Evolutionary conservation across 2,113 vertebrate genomes (phyloP).

Genomic region (Ardeotis arabs): DNA sequence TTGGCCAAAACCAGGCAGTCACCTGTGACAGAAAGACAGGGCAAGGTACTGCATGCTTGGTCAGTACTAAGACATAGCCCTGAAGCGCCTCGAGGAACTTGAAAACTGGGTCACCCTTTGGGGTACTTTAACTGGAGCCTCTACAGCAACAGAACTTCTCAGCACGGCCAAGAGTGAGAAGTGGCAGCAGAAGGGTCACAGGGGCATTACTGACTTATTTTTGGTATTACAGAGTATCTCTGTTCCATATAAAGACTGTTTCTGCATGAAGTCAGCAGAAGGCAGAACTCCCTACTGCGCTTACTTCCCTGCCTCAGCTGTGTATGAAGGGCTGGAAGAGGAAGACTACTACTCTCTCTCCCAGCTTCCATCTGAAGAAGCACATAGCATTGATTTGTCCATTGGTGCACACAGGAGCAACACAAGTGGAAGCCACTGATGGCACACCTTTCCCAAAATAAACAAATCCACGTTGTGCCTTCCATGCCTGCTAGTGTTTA

Average conservation of each 20-base stretch:
- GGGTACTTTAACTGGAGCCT: neutral
- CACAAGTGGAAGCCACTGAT: neutral
- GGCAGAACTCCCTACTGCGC: rapidly evolving
- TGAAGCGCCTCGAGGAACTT: neutral
- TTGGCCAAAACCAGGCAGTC: neutral
- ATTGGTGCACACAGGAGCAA: neutral
- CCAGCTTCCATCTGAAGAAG: neutral
- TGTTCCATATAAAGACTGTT: neutral
- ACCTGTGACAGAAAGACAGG: rapidly evolving
- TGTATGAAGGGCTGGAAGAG: neutral
- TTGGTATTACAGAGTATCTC: neutral
- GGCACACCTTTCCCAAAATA: neutral
- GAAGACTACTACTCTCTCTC: neutral
- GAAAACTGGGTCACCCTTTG: neutral
- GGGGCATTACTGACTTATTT: neutral
- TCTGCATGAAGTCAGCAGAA: neutral
- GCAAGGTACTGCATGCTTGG: neutral
- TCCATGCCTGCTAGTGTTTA: neutral
- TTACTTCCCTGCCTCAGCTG: neutral
- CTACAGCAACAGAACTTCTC: neutral
- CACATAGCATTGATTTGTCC: neutral
- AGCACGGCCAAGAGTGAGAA: neutral
- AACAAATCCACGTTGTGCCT: neutral
- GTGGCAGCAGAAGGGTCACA: rapidly evolving
- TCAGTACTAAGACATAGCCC: neutral